Evolutionary conservation across 2,888 invertebrate genomes (phyloP).

Genomic region (Craniophora ligustri): DNA sequence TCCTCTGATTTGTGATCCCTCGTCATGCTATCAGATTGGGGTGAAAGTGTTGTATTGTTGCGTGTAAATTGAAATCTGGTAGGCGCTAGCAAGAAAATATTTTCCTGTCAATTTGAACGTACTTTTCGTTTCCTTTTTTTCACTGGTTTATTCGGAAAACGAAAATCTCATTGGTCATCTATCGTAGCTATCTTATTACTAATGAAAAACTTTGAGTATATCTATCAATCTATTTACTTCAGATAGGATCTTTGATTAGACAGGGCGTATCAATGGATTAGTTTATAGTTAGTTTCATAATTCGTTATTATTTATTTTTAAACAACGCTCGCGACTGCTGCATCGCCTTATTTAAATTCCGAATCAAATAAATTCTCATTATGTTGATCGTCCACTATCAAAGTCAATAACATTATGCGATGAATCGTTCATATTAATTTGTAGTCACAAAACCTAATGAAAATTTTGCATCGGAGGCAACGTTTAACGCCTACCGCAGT

Average conservation of each 20-base stretch:
- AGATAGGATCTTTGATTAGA: too few species aligned
- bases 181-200: too few species aligned
- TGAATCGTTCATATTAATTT: conserved; percentile 15
- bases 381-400: not conserved
- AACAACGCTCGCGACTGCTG: too few species aligned
- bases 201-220: too few species aligned
- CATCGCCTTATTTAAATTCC: too few species aligned
- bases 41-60: conserved; percentile 71
- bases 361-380: too few species aligned
- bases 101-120: conserved; percentile 5
- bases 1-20: conserved; percentile 77
- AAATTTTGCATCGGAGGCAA: conserved; percentile 36
- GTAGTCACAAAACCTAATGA: conserved; percentile 32
- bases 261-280: too few species aligned
- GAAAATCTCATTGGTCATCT: too few species aligned
- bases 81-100: conserved; percentile 10
- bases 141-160: not conserved
- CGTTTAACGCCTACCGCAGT: conserved; percentile 26
- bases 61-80: conserved; percentile 68
- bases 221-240: too few species aligned
- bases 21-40: conserved; percentile 72
- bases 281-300: too few species aligned
- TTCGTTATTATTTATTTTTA: too few species aligned
- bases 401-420: not conserved
- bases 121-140: not conserved